A percentile compares a stretch with the other conserved stretches of the same genome.
phyloP scores from a whole-genome alignment of 35 echinoderm and acorn worm genomes.

The Ophioderma brevispina region DNA sequence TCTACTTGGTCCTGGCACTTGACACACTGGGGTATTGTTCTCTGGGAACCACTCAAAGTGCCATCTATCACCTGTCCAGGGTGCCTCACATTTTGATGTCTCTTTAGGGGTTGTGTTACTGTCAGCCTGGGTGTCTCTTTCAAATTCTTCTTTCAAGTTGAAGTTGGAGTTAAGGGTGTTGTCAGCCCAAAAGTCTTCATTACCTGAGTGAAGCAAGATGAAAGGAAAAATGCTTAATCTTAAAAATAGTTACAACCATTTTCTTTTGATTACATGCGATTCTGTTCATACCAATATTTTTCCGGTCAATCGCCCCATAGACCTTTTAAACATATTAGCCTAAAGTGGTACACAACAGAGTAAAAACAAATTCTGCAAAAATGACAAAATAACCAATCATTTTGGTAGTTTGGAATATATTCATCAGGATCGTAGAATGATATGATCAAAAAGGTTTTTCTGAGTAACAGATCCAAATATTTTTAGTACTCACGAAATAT shows the following conservation, averaged over 20 bases:
- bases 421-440: too few species aligned
- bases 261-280: neutral
- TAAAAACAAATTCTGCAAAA: too few species aligned
- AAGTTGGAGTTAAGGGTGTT: constrained; percentile 60
- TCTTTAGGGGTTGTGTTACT: constrained; percentile 4
- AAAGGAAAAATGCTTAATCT: neutral
- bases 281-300: neutral
- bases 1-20: neutral
- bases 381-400: too few species aligned
- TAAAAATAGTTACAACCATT: neutral
- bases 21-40: constrained; percentile 47
- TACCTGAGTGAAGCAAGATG: constrained; percentile 19
- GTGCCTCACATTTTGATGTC: constrained; percentile 44
- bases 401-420: too few species aligned
- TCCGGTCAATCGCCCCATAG: too few species aligned
- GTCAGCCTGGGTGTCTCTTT: neutral
- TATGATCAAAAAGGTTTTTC: too few species aligned
- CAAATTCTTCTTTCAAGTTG: constrained; percentile 23
- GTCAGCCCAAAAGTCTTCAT: constrained; percentile 44
- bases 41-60: constrained; percentile 69
- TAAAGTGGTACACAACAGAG: too few species aligned
- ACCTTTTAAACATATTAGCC: too few species aligned
- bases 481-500: too few species aligned
- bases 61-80: constrained; percentile 76
- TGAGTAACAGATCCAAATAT: too few species aligned